Conservation (phyloP, 2,888 invertebrate species). For the Cetonia aurata region DNA sequence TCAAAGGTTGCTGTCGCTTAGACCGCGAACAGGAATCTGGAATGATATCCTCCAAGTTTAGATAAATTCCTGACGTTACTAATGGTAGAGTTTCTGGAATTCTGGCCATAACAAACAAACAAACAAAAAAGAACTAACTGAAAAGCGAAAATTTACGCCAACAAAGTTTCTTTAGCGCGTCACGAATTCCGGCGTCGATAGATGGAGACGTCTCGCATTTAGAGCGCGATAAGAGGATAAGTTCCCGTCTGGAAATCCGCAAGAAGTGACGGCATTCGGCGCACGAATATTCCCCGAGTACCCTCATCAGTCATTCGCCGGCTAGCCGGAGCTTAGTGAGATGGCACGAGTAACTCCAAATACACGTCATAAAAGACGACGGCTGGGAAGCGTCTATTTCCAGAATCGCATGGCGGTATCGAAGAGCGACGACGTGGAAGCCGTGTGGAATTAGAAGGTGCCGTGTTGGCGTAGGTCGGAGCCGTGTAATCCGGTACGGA, state of each 20-base stretch:
- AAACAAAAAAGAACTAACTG: too few species aligned
- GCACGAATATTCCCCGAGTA: not conserved
- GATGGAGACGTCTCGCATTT: constrained; percentile 18
- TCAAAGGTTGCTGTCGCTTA: too few species aligned
- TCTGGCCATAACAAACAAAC: too few species aligned
- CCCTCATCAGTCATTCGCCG: constrained; percentile 17
- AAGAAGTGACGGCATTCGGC: not conserved
- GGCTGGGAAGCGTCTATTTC: constrained; percentile 25
- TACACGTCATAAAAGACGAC: constrained; percentile 31
- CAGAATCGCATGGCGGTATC: constrained; percentile 25
- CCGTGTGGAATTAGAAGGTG: constrained; percentile 35
- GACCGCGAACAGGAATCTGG: too few species aligned
- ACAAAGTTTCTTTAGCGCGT: not conserved
- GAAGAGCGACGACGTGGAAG: constrained; percentile 14
- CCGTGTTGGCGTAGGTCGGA: constrained; percentile 42
- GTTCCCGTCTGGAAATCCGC: constrained; percentile 19
- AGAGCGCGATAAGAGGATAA: constrained; percentile 13
- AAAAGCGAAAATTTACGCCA: too few species aligned
- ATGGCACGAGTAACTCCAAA: constrained; percentile 31
- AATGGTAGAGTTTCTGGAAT: too few species aligned
- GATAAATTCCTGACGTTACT: too few species aligned
- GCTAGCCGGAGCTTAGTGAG: constrained; percentile 25
- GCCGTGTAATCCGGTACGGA: constrained; percentile 40
- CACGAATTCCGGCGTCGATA: constrained; percentile 17
- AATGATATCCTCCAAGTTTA: too few species aligned